phyloP scores from a whole-genome alignment of 1,140 invertebrate species.

The Diuraphis noxia region DNA sequence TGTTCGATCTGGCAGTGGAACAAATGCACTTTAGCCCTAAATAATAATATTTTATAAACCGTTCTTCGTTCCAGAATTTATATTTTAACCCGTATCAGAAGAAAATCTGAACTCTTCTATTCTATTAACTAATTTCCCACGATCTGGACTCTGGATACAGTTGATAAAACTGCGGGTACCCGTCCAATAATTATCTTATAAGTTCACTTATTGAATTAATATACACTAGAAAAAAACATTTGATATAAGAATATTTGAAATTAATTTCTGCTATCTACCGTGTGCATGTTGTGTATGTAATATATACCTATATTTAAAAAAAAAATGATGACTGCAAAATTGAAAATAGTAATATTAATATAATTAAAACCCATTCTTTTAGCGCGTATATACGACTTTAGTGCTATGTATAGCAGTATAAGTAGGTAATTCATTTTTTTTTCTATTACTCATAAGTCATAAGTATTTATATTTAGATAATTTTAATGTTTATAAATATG shows the following conservation, averaged over 20 bases:
- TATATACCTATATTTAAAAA: neutral
- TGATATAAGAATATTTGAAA: neutral
- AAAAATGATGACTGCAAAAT: neutral
- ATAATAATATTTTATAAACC: neutral
- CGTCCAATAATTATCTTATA: neutral
- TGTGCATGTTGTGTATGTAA: neutral
- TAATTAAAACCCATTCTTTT: neutral
- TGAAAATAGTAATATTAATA: constrained; percentile 3
- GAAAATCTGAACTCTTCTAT: neutral
- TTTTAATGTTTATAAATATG: too few species aligned
- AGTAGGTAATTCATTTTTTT: neutral
- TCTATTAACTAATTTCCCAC: neutral
- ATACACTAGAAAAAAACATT: neutral
- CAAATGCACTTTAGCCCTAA: neutral
- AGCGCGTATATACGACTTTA: neutral
- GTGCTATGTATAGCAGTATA: neutral
- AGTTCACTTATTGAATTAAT: neutral
- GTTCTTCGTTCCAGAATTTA: neutral
- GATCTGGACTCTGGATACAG: neutral
- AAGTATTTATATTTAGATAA: neutral
- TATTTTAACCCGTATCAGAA: neutral
- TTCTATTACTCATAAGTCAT: neutral
- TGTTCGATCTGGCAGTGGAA: neutral
- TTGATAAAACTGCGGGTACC: neutral
- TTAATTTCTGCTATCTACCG: neutral